A percentile compares a stretch with the other conserved stretches of the same genome.
Evolutionary conservation across 1,140 invertebrate species (phyloP).

Genomic region (Lysiphlebus fabarum): DNA sequence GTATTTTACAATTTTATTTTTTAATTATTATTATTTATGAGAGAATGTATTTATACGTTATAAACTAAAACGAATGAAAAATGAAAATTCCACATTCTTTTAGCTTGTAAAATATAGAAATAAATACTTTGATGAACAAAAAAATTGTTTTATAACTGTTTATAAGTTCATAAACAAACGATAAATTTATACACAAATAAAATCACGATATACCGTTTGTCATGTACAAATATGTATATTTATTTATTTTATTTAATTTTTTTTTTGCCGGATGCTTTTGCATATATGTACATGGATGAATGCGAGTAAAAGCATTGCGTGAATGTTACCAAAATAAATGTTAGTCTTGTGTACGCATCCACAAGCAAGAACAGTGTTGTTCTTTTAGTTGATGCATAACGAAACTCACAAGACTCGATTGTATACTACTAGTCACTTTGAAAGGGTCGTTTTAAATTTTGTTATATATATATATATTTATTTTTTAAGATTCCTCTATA

Average conservation of each 20-base stretch:
- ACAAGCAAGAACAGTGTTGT: constrained; percentile 15
- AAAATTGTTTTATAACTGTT: background rate
- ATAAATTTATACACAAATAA: constrained; percentile 4
- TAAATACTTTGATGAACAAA: constrained; percentile 3
- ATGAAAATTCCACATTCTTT: background rate
- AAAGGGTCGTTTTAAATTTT: constrained; percentile 36
- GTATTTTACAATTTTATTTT: too few relatives aligned
- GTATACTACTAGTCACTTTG: constrained; percentile 33
- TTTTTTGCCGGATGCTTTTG: constrained; percentile 9
- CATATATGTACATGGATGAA: background rate
- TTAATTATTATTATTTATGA: too few relatives aligned
- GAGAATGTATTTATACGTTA: too few relatives aligned
- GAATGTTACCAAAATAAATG: constrained; percentile 24
- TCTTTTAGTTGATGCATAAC: constrained; percentile 21
- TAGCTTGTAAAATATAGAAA: background rate
- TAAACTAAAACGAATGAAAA: background rate
- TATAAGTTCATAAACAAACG: background rate
- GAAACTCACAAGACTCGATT: constrained; percentile 31
- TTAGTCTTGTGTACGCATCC: constrained; percentile 10
- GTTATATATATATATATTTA: constrained; percentile 27
- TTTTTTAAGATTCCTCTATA: constrained; percentile 28
- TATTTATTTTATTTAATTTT: background rate
- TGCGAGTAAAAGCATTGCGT: background rate
- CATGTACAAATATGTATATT: background rate
- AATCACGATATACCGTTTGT: background rate